phyloP scores from a whole-genome alignment of 2,797 vertebrate species.

The Micromesistius poutassou region DNA sequence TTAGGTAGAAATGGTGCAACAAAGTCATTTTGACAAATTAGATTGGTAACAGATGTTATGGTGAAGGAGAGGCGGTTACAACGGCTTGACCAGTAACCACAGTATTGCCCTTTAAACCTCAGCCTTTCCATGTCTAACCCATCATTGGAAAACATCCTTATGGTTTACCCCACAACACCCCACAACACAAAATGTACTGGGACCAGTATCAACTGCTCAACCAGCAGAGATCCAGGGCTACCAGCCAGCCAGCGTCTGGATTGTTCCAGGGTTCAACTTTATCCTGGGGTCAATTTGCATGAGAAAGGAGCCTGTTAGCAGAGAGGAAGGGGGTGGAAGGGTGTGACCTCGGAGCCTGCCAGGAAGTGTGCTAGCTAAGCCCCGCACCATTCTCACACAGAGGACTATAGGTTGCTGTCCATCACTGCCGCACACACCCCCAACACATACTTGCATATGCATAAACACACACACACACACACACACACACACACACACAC shows the following conservation, averaged over 20 bases:
- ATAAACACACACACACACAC: constrained; percentile 22
- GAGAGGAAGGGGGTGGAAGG: constrained; percentile 34
- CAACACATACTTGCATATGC: constrained; percentile 5
- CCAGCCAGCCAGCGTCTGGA: constrained; percentile 46
- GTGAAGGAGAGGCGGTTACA: too few species aligned
- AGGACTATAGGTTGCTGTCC: constrained; percentile 60
- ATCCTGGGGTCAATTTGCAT: constrained; percentile 69
- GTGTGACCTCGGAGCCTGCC: constrained; percentile 70
- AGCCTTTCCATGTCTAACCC: background rate
- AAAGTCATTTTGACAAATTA: too few species aligned
- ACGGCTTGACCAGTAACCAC: too few species aligned
- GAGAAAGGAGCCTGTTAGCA: constrained; percentile 66
- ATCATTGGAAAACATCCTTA: background rate
- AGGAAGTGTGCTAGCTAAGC: constrained; percentile 65
- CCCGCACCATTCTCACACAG: constrained; percentile 58
- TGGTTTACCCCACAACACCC: background rate
- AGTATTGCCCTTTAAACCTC: background rate
- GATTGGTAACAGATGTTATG: too few species aligned
- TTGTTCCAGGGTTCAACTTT: constrained; percentile 69
- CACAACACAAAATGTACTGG: too few species aligned
- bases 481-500: background rate
- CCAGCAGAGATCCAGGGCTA: constrained; percentile 41
- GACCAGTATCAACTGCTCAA: background rate
- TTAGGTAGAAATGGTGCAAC: too few species aligned
- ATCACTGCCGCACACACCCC: constrained; percentile 32